Conservation (phyloP, 2,797 vertebrate species). For the Aphelocoma californica region DNA sequence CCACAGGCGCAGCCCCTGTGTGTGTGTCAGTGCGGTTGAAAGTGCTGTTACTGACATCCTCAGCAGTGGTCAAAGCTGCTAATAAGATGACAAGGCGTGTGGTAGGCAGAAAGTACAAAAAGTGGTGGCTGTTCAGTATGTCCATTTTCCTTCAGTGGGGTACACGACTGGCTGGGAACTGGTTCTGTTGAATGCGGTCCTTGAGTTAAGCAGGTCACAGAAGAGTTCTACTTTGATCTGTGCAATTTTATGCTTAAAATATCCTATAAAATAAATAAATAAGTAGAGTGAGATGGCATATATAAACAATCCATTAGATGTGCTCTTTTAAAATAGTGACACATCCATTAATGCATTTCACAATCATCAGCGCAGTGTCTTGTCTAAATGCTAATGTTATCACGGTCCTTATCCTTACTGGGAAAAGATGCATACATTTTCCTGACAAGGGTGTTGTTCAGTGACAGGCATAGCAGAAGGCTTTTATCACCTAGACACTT, state of each 20-base stretch:
- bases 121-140: constrained; percentile 39
- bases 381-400: constrained; percentile 50
- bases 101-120: constrained; percentile 71
- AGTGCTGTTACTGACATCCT: constrained; percentile 73
- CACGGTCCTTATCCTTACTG: constrained; percentile 26
- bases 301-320: constrained; percentile 32
- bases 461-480: constrained; percentile 24
- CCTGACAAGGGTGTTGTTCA: constrained; percentile 2
- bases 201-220: constrained; percentile 31
- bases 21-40: constrained; percentile 69
- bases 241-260: constrained; percentile 43
- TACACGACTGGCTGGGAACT: constrained; percentile 7
- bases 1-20: constrained; percentile 77
- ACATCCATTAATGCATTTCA: constrained; percentile 27
- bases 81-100: constrained; percentile 76
- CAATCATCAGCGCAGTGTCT: background rate
- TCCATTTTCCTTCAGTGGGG: constrained; percentile 66
- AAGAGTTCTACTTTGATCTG: constrained; percentile 48
- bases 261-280: constrained; percentile 57
- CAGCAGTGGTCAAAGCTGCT: constrained; percentile 64
- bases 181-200: background rate
- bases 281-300: background rate
- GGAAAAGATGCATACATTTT: constrained; percentile 48
- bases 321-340: constrained; percentile 42
- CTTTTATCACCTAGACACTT: constrained; percentile 50